Evolutionary conservation across 2,113 vertebrate species (phyloP), one percentile per base, ranked within the genome.

Genomic region (Phrynosoma platyrhinos): DNA sequence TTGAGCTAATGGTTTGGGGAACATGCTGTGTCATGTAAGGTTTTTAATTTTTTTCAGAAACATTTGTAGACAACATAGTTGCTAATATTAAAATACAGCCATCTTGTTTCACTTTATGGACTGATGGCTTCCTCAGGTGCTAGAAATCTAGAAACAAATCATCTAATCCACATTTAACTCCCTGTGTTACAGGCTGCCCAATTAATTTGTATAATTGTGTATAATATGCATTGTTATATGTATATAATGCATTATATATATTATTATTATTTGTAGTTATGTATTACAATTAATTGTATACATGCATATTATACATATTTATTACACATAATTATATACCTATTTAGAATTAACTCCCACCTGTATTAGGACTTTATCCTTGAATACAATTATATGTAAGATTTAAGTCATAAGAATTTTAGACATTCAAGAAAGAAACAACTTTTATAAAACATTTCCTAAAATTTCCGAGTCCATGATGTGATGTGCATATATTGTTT

Each of bases 391-490:
- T 14, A 52, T 14, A 52, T 68, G 75, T 25, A 86, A 64, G 12
- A 27, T 86, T 77, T 86, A 42, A 72, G 5, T 21, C 32, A 18
- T 87, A 87, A 72, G 21, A 74, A 66, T 78, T 16, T 20, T 85
- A 21, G 18, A 52, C 40, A 42, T 76, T n/a, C 52, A 74, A 62
- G 32, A 62, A 85, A 5, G 18, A 27, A 36, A 6, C 32, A 58
- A 16, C 3, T 62, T 62, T 62, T 14, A 62, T 62, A 62, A 13
- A n/a, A 62, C 81, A 42, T 87, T 82, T 75, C 42, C 2, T 64
- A 82, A 25, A 3, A 42, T 64, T 82, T 42, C 36, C 9, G n/a
- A 20, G 12, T 62, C 58, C 75, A 82, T 64, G 47, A 9, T 25
- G 16, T 81, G 8, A 30, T 47, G 16, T 66, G 72, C 55, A 85